Percentiles rank a stretch among this genome's conserved stretches.
Evolutionary conservation across 2,113 vertebrate species (phyloP).

Genomic region (Propithecus coquereli): DNA sequence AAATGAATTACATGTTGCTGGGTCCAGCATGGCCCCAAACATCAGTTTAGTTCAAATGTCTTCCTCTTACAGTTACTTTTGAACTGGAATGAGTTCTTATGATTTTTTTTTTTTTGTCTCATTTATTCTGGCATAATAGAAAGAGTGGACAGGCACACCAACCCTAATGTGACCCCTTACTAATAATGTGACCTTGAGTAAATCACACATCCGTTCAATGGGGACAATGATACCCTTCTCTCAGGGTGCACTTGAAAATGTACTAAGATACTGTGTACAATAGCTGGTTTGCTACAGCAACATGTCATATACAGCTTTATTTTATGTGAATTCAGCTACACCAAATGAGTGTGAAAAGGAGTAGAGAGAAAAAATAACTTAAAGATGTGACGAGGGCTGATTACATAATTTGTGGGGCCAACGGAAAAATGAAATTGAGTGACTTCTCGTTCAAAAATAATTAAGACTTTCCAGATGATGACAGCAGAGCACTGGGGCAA

Average conservation of each 20-base stretch:
- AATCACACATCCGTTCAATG: background rate
- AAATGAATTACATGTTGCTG: background rate
- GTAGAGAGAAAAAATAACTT: background rate
- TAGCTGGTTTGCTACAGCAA: background rate
- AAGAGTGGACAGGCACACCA: background rate
- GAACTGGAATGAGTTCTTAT: background rate
- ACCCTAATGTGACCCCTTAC: background rate
- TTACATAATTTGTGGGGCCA: background rate
- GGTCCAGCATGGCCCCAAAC: background rate
- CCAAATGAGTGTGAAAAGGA: background rate
- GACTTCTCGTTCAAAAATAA: background rate
- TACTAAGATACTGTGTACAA: fast-evolving
- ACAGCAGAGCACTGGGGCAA: background rate
- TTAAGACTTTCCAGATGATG: background rate
- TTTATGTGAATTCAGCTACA: background rate
- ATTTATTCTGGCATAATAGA: background rate
- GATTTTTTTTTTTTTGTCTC: background rate
- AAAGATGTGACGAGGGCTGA: background rate
- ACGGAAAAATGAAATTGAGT: background rate
- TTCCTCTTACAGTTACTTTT: background rate
- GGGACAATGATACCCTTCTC: background rate
- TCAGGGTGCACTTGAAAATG: background rate
- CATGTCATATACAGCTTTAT: background rate
- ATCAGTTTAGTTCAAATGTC: background rate
- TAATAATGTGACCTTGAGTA: background rate